These are phyloP conservation scores for Oreochromis aureus DNA, from an alignment of 2,113 vertebrate genomes.

Conservation along the genomic window DNA sequence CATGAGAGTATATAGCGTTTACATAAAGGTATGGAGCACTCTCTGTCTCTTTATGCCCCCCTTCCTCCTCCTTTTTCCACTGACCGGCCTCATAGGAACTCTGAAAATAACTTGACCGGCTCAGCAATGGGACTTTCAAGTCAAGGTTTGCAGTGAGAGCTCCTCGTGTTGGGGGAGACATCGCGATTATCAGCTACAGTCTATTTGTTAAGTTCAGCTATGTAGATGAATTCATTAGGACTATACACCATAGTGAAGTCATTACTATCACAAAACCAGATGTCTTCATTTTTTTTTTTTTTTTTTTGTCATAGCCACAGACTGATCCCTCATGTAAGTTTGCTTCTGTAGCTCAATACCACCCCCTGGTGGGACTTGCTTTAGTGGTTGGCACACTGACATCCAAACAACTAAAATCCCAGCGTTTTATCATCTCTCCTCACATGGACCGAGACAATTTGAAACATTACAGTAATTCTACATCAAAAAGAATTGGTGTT, in stretches of 20 bases:
- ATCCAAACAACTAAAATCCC: constrained; percentile 55
- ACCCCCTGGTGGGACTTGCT: constrained; percentile 71
- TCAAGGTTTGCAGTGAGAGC: constrained; percentile 55
- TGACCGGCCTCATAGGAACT: constrained; percentile 70
- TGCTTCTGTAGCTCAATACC: constrained; percentile 73
- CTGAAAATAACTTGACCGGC: constrained; percentile 75
- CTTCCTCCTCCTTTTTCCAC: constrained; percentile 44
- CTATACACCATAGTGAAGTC: constrained; percentile 45
- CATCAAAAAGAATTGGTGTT: constrained; percentile 15
- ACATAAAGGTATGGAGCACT: constrained; percentile 40
- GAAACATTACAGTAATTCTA: constrained; percentile 13
- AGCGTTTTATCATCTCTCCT: constrained; percentile 35
- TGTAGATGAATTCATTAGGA: constrained; percentile 38
- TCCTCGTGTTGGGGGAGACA: constrained; percentile 25
- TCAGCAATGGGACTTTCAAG: constrained; percentile 68
- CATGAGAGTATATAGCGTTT: constrained; percentile 27
- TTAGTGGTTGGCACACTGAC: constrained; percentile 52
- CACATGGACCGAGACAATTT: constrained; percentile 33
- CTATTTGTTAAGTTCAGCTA: constrained; percentile 23
- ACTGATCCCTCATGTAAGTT: constrained; percentile 45
- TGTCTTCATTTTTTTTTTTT: constrained; percentile 54
- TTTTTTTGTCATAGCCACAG: constrained; percentile 49
- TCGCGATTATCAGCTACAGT: constrained; percentile 3
- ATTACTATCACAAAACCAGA: constrained; percentile 65
- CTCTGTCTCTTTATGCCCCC: constrained; percentile 16